Percentiles rank a stretch among this genome's conserved stretches.
Evolutionary conservation across 2,113 vertebrate species (phyloP).

Genomic region (Acrocephalus arundinaceus): DNA sequence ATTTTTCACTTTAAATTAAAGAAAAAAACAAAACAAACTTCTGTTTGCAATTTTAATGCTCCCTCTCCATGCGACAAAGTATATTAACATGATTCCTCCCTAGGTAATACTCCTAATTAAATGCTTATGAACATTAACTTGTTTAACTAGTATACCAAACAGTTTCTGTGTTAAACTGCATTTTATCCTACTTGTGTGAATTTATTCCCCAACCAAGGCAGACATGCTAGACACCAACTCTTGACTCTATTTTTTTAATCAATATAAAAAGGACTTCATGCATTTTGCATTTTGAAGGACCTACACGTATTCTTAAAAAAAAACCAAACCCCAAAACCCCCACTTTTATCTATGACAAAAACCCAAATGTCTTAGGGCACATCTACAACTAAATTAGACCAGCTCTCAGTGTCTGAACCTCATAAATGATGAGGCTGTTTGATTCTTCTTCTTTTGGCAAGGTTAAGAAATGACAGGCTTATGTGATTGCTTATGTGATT

Average conservation of each 20-base stretch:
- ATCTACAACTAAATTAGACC: neutral
- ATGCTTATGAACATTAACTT: neutral
- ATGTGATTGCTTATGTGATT: neutral
- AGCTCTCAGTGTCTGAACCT: neutral
- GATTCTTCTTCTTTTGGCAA: neutral
- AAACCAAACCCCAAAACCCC: no score
- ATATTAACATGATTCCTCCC: neutral
- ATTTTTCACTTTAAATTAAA: neutral
- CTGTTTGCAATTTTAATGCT: neutral
- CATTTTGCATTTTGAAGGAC: neutral
- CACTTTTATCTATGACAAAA: neutral
- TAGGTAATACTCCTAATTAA: neutral
- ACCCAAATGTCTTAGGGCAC: neutral
- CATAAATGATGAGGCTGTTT: neutral
- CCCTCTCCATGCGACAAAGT: neutral
- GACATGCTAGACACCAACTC: neutral
- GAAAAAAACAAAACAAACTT: neutral
- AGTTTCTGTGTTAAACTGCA: neutral
- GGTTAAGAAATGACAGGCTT: neutral
- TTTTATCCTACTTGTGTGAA: neutral
- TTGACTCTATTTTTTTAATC: neutral
- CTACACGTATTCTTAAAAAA: neutral
- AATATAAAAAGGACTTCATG: accelerated
- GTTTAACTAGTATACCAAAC: neutral
- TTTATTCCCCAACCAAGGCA: neutral